These are phyloP conservation scores for Elysia chlorotica DNA, from an alignment of 1,140 invertebrate genomes.

Conservation along the genomic window DNA sequence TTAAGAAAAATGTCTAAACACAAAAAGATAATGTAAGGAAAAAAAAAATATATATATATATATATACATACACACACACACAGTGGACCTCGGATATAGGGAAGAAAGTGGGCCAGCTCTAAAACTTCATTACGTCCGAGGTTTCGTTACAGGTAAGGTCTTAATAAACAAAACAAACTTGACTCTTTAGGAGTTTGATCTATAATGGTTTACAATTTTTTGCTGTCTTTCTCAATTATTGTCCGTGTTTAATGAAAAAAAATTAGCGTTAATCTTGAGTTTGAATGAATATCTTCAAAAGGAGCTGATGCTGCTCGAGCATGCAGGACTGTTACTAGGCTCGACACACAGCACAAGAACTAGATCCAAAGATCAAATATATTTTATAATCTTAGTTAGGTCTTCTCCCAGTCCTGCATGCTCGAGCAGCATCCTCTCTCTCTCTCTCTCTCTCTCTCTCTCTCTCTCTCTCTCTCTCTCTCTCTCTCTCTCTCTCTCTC, in stretches of 20 bases:
- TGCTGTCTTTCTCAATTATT: background rate
- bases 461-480: background rate
- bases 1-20: constrained; percentile 41
- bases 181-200: too few relatives aligned
- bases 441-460: background rate
- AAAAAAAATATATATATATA: background rate
- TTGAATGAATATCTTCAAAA: too few relatives aligned
- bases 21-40: background rate
- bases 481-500: background rate
- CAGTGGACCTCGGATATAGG: background rate
- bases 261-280: background rate
- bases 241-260: background rate
- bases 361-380: too few relatives aligned
- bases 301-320: background rate
- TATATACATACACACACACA: background rate
- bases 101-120: background rate
- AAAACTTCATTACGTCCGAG: background rate
- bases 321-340: background rate
- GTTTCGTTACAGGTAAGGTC: background rate
- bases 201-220: background rate
- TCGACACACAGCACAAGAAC: background rate
- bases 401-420: background rate
- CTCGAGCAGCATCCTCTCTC: background rate
- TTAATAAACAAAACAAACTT: too few relatives aligned
- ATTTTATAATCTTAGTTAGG: background rate